phyloP scores from a whole-genome alignment of 53 echinoderm and acorn worm genomes.

The Mesocentrotus franciscanus region DNA sequence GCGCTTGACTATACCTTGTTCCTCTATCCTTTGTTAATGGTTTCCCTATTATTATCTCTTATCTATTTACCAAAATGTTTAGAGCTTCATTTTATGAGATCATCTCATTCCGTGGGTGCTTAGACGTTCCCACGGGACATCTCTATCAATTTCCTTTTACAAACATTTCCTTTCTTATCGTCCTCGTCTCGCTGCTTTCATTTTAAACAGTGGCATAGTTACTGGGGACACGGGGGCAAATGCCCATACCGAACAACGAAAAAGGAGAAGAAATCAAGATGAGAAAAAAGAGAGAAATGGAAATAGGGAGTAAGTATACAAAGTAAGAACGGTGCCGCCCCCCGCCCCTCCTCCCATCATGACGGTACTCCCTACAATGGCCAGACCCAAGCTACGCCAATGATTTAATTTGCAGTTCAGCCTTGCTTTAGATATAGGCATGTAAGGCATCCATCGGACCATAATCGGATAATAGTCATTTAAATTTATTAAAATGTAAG shows the following conservation, averaged over 20 bases:
- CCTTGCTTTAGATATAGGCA: not conserved
- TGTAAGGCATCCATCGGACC: no score
- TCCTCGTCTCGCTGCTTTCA: not conserved
- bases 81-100: not conserved
- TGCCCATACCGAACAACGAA: no score
- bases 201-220: not conserved
- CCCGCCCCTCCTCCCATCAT: no score
- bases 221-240: no score
- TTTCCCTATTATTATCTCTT: not conserved
- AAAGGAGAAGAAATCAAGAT: no score
- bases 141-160: not conserved
- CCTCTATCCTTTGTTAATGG: not conserved
- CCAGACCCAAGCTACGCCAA: no score
- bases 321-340: no score
- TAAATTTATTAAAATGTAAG: no score
- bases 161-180: constrained; percentile 21
- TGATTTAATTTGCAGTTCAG: not conserved
- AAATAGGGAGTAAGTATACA: no score
- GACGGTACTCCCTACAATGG: no score
- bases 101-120: not conserved
- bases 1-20: not conserved
- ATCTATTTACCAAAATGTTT: not conserved
- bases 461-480: no score
- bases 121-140: not conserved
- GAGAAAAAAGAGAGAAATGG: no score